These are phyloP conservation scores for Rhyzopertha dominica DNA, from an alignment of 1,140 invertebrate genomes.

Conservation along the genomic window DNA sequence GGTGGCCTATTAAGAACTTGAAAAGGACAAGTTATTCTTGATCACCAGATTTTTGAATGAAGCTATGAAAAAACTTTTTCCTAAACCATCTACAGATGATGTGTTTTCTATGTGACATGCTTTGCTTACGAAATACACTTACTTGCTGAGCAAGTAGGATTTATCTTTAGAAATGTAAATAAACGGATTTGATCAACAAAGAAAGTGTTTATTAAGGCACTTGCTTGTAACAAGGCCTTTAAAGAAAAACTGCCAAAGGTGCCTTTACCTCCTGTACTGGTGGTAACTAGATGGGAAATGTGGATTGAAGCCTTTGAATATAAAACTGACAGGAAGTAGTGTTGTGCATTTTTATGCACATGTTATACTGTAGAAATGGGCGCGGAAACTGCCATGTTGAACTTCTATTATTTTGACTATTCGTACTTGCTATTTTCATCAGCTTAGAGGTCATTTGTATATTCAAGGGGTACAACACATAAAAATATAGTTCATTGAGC, in stretches of 20 bases:
- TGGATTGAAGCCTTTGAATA: conserved; percentile 35
- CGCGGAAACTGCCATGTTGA: no score
- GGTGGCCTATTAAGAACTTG: no score
- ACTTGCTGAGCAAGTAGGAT: conserved; percentile 39
- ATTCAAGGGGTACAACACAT: no score
- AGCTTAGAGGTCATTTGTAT: no score
- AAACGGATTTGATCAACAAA: conserved; percentile 30
- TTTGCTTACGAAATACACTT: conserved; percentile 40
- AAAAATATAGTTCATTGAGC: no score
- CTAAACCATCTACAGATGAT: neutral
- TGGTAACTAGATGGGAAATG: conserved; percentile 44
- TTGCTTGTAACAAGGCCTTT: conserved; percentile 31
- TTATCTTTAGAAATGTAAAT: conserved; percentile 32
- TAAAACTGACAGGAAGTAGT: no score
- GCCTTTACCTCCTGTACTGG: conserved; percentile 42
- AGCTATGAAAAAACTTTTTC: conserved; percentile 2
- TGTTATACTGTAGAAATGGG: no score
- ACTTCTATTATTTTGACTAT: no score
- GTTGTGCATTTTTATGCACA: no score
- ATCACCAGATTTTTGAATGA: conserved; percentile 5
- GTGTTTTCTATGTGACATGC: conserved; percentile 34
- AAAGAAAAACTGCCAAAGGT: conserved; percentile 35
- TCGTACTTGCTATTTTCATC: no score
- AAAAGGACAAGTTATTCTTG: no score
- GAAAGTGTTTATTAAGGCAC: conserved; percentile 35